Evolutionary conservation across 1,140 invertebrate genomes (phyloP).

Genomic region (Neuroterus valhalla): DNA sequence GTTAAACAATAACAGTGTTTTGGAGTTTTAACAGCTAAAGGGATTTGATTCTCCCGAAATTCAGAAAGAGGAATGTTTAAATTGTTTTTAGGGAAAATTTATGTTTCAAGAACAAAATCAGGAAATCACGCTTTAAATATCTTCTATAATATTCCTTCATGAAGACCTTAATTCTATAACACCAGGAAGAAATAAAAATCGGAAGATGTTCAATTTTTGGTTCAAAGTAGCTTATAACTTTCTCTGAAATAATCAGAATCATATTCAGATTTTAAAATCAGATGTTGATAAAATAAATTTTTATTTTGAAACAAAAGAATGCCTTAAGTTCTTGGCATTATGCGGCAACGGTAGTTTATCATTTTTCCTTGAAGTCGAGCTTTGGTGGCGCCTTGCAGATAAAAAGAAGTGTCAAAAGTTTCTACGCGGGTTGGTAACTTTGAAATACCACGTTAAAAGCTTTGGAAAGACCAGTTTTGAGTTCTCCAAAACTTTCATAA

Average conservation of each 20-base stretch:
- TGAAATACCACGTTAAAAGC: not conserved
- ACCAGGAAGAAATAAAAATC: not conserved
- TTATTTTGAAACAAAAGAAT: not conserved
- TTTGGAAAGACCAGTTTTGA: not conserved
- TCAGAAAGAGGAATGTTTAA: too few relatives aligned
- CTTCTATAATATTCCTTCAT: too few relatives aligned
- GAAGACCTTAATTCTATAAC: too few relatives aligned
- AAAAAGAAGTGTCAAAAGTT: slow-evolving; percentile 7
- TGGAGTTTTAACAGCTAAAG: too few relatives aligned
- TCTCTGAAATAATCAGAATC: not conserved
- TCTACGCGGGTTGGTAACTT: not conserved
- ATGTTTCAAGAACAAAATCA: too few relatives aligned
- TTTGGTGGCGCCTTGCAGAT: not conserved
- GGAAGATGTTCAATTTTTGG: not conserved
- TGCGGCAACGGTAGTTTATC: not conserved
- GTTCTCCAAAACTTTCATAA: not conserved
- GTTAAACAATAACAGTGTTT: too few relatives aligned
- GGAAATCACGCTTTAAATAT: too few relatives aligned
- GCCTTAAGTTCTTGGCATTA: not conserved
- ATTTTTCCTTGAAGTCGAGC: not conserved
- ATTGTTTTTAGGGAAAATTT: too few relatives aligned
- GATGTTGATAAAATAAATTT: not conserved
- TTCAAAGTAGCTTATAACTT: slow-evolving; percentile 17
- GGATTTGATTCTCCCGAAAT: too few relatives aligned
- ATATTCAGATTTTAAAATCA: not conserved